Percentiles rank a stretch among this genome's conserved stretches.
These are phyloP conservation scores for Philonicus albiceps DNA, from an alignment of 2,888 invertebrate genomes.

Conservation along the genomic window DNA sequence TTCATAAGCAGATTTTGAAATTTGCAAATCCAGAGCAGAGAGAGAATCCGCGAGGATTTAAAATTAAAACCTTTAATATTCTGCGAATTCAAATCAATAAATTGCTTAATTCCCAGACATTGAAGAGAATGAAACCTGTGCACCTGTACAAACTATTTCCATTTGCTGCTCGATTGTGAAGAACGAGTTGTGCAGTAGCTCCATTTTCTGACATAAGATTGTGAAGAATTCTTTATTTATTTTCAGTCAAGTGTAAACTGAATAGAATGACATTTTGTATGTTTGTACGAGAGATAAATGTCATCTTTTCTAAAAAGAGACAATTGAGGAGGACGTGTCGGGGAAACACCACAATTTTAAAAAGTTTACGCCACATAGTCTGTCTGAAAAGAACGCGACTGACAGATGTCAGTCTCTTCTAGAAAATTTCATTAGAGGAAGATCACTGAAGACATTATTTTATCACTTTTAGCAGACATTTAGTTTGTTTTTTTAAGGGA, in stretches of 20 bases:
- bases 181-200: not conserved
- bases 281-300: constrained; percentile 10
- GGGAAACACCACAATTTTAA: not conserved
- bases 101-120: not conserved
- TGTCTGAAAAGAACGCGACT: not conserved
- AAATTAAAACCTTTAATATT: not conserved
- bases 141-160: not conserved
- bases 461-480: not conserved
- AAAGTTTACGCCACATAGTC: not conserved
- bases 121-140: not conserved
- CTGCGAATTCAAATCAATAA: not conserved
- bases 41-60: not conserved
- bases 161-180: not conserved
- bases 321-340: constrained; percentile 9
- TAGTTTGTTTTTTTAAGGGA: not conserved
- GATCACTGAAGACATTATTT: not conserved
- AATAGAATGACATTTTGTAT: constrained; percentile 9
- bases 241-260: not conserved
- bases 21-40: not conserved
- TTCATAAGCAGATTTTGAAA: not conserved
- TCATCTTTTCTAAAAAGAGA: constrained; percentile 18
- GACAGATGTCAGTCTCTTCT: constrained; percentile 41
- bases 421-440: constrained; percentile 23
- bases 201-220: not conserved
- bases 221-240: not conserved